phyloP scores from a whole-genome alignment of 2,888 invertebrate genomes.

The Oxytorus armatus region DNA sequence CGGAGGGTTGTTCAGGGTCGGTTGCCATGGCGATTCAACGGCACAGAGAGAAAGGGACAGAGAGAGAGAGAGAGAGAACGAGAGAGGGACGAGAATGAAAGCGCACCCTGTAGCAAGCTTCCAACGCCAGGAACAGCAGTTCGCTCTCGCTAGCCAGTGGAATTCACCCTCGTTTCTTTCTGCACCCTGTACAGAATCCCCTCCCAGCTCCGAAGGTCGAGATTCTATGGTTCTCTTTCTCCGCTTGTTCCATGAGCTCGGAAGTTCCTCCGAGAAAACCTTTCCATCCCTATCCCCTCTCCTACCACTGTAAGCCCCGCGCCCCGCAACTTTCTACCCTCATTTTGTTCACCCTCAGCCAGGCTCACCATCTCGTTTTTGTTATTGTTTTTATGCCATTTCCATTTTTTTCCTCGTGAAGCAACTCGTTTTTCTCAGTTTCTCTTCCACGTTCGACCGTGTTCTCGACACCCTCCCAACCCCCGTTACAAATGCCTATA shows the following conservation, averaged over 20 bases:
- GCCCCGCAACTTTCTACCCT: slow-evolving; percentile 39
- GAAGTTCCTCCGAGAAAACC: slow-evolving; percentile 58
- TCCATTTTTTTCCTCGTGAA: slow-evolving; percentile 61
- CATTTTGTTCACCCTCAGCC: slow-evolving; percentile 61
- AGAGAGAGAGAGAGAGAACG: slow-evolving; percentile 68
- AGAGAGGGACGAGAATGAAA: slow-evolving; percentile 68
- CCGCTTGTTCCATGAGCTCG: slow-evolving; percentile 63
- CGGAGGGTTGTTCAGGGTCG: slow-evolving; percentile 81
- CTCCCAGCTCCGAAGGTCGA: slow-evolving; percentile 41
- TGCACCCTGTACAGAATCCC: slow-evolving; percentile 48
- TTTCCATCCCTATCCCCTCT: slow-evolving; percentile 49
- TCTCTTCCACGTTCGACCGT: slow-evolving; percentile 34
- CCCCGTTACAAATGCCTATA: background rate
- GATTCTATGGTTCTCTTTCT: slow-evolving; percentile 71
- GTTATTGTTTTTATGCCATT: slow-evolving; percentile 59
- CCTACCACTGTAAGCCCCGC: slow-evolving; percentile 28
- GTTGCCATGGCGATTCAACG: slow-evolving; percentile 81
- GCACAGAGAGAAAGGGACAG: slow-evolving; percentile 70
- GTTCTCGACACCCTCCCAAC: slow-evolving; percentile 52
- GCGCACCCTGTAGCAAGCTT: slow-evolving; percentile 73
- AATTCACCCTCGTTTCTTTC: slow-evolving; percentile 67
- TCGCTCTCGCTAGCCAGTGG: slow-evolving; percentile 57
- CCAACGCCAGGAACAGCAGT: slow-evolving; percentile 68
- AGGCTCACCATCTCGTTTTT: slow-evolving; percentile 56
- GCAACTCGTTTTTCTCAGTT: slow-evolving; percentile 66